A percentile compares a stretch with the other conserved stretches of the same genome.
Conservation (phyloP, 2,797 vertebrate genomes). For the Mus caroli region DNA sequence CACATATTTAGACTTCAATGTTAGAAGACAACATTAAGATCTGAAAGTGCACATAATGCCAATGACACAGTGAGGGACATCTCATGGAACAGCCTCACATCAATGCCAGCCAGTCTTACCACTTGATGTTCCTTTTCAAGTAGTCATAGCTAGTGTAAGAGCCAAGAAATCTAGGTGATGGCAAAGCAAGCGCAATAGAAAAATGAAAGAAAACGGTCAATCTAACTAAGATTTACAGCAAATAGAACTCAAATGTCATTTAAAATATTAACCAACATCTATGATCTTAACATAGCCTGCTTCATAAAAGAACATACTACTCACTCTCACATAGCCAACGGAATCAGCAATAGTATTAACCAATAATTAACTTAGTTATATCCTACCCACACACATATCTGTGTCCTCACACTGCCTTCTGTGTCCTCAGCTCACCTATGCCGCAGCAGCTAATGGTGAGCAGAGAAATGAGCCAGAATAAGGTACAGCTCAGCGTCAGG, state of each 20-base stretch:
- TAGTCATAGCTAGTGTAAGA: conserved; percentile 92
- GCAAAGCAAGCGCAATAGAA: conserved; percentile 91
- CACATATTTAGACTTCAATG: not conserved
- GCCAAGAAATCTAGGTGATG: conserved; percentile 91
- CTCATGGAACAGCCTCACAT: conserved; percentile 88
- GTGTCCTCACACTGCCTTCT: not conserved
- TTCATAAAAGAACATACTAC: not conserved
- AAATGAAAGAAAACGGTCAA: conserved; percentile 90
- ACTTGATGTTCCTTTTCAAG: conserved; percentile 92
- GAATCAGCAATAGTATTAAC: not conserved
- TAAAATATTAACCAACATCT: conserved; percentile 41
- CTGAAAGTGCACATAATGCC: conserved; percentile 90
- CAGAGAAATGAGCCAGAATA: not conserved
- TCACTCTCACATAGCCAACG: not conserved
- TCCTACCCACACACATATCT: not conserved
- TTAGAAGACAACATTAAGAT: conserved; percentile 42
- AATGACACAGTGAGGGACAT: conserved; percentile 86
- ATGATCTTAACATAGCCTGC: not conserved
- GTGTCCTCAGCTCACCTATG: not conserved
- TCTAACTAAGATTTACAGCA: conserved; percentile 84
- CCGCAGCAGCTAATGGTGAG: not conserved
- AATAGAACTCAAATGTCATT: conserved; percentile 67
- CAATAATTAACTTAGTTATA: not conserved
- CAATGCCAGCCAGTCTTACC: conserved; percentile 89
- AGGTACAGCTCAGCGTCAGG: not conserved